These are phyloP conservation scores for Porites lobata DNA, from an alignment of 92 coral and sea anemone species.

Conservation along the genomic window DNA sequence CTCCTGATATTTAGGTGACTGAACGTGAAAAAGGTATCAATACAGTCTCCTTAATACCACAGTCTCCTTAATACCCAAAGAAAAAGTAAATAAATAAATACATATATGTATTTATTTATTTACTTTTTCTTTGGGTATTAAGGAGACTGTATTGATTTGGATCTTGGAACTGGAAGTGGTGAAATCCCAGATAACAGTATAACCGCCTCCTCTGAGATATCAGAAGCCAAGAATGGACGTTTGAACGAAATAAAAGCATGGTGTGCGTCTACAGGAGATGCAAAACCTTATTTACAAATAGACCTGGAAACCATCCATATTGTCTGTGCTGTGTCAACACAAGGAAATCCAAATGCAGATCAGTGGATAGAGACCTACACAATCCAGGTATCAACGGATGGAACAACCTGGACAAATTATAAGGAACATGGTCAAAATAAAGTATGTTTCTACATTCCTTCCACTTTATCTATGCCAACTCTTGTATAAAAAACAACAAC, in stretches of 20 bases:
- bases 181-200: constrained; percentile 1
- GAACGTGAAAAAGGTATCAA: no score
- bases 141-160: constrained; percentile 38
- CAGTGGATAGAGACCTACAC: constrained; percentile 32
- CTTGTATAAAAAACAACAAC: no score
- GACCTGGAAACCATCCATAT: constrained; percentile 19
- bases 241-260: constrained; percentile 27
- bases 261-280: constrained; percentile 29
- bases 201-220: constrained; percentile 4
- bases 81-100: no score
- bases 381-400: constrained; percentile 25
- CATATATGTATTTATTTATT: no score
- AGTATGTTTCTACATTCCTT: no score
- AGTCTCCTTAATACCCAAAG: no score
- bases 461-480: no score
- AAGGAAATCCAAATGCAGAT: constrained; percentile 37
- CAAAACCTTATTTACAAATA: constrained; percentile 32
- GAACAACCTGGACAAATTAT: constrained; percentile 21
- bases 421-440: not conserved
- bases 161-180: constrained; percentile 36
- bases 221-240: constrained; percentile 57
- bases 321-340: constrained; percentile 43
- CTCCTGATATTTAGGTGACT: no score
- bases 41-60: no score
- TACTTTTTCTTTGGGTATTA: no score